Percentiles rank a stretch among this genome's conserved stretches.
Evolutionary conservation across 2,797 vertebrate genomes (phyloP).

Genomic region (Huso huso): DNA sequence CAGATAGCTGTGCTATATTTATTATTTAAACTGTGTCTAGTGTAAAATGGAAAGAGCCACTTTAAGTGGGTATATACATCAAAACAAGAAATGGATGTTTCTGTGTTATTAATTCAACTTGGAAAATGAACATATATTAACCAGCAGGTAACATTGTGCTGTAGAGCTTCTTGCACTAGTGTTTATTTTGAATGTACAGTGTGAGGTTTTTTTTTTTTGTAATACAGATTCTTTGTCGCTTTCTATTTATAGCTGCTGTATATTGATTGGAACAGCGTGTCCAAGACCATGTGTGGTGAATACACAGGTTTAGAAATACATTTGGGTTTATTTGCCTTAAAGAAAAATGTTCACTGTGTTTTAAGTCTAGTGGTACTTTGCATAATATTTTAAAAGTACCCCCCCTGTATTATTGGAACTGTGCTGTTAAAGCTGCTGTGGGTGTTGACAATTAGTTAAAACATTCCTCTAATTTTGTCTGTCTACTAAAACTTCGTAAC

Average conservation of each 20-base stretch:
- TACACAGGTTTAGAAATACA: too few relatives aligned
- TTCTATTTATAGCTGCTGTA: conserved; percentile 13
- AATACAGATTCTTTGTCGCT: conserved; percentile 16
- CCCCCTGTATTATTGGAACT: too few relatives aligned
- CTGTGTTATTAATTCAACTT: too few relatives aligned
- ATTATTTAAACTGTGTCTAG: conserved; percentile 57
- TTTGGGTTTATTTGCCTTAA: background rate
- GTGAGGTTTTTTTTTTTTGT: too few relatives aligned
- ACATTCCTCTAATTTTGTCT: conserved; percentile 35
- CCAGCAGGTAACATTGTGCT: conserved; percentile 31
- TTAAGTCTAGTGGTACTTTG: too few relatives aligned
- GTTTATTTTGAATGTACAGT: too few relatives aligned
- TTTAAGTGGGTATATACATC: too few relatives aligned
- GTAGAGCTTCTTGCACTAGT: too few relatives aligned
- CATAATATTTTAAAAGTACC: too few relatives aligned
- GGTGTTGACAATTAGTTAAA: conserved; percentile 18
- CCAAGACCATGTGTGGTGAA: too few relatives aligned
- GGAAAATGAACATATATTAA: conserved; percentile 3
- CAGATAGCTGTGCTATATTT: conserved; percentile 46
- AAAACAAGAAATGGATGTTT: too few relatives aligned
- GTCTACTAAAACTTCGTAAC: too few relatives aligned
- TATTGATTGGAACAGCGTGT: background rate
- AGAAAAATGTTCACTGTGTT: background rate
- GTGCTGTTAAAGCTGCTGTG: conserved; percentile 11
- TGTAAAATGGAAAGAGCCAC: conserved; percentile 19